phyloP scores from a whole-genome alignment of 2,888 invertebrate genomes.

The Cryptus armator region DNA sequence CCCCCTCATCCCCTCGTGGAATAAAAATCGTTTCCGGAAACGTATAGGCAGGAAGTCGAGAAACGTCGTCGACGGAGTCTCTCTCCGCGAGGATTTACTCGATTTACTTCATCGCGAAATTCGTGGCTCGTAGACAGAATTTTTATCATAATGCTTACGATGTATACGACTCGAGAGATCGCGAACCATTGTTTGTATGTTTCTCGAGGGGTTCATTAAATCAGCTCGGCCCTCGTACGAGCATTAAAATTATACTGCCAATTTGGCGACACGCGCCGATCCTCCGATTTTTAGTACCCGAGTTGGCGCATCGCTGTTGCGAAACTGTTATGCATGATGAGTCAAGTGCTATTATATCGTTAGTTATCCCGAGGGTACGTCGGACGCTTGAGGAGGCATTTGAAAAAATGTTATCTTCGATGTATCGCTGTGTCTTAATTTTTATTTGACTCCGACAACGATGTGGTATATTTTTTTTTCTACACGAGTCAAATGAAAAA shows the following conservation, averaged over 20 bases:
- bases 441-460: background rate
- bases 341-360: slow-evolving; percentile 5
- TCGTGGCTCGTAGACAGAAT: slow-evolving; percentile 10
- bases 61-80: slow-evolving; percentile 67
- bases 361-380: background rate
- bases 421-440: background rate
- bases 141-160: slow-evolving; percentile 4
- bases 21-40: slow-evolving; percentile 82
- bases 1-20: slow-evolving; percentile 33
- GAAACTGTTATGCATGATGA: slow-evolving; percentile 23
- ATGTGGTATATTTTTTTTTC: too few relatives aligned
- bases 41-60: slow-evolving; percentile 79
- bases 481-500: too few relatives aligned
- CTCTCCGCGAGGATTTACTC: slow-evolving; percentile 51
- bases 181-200: slow-evolving; percentile 11
- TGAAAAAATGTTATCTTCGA: background rate
- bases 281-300: background rate
- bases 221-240: slow-evolving; percentile 66
- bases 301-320: slow-evolving; percentile 1
- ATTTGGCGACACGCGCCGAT: slow-evolving; percentile 76
- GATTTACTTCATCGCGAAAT: slow-evolving; percentile 42
- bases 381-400: slow-evolving; percentile 7
- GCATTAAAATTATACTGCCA: slow-evolving; percentile 79
- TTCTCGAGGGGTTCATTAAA: slow-evolving; percentile 77
- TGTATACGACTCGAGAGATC: background rate